Evolutionary conservation across 1,140 invertebrate genomes (phyloP), one percentile per base, ranked within the genome.

Genomic region (Anastrepha ludens): DNA sequence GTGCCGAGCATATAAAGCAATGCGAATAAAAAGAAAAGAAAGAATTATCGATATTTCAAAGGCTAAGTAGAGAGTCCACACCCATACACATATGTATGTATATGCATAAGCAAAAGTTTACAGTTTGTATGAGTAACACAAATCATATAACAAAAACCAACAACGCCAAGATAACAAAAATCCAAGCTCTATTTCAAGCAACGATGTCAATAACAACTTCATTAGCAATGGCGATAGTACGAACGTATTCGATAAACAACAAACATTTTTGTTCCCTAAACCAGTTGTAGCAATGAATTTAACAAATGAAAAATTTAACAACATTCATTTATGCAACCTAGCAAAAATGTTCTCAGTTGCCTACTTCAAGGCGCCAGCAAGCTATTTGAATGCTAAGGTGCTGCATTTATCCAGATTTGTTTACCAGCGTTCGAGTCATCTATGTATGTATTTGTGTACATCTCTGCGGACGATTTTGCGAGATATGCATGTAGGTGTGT

Each of bases 281-380:
- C 29, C 20, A 65, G 20, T 65, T 65, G 39, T 39, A 67, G 2
- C 6, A 3, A 7, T 8, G 39, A 6, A 47, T 74, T 44, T 74
- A 74, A 47, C 67, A 5, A 74, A 44, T 74, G 41, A 44, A 74
- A 74, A 74, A 67, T 39, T 41, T 41, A 41, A 67, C 20, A 67
- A 11, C 64, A 39, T 67, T 39, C 9, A 5, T 41, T 74, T n/a
- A 47, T 15, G 41, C 67, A 8, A 9, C 9, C 9, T 67, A 13
- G 9, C n/a, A 13, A 29, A 6, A 74, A 74, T 41, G 15, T 74
- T 8, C 11, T 44, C 5, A 15, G 41, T 74, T 41, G 13, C 67
- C 39, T 74, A 74, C 67, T 47, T 47, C 41, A 44, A 74, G 67
- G 67, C 67, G 17, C 15, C 44, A 47, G 41, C n/a, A 39, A 74